Evolutionary conservation across 2,113 vertebrate species (phyloP), one percentile per base, ranked within the genome.

Genomic region (Scalopus aquaticus): DNA sequence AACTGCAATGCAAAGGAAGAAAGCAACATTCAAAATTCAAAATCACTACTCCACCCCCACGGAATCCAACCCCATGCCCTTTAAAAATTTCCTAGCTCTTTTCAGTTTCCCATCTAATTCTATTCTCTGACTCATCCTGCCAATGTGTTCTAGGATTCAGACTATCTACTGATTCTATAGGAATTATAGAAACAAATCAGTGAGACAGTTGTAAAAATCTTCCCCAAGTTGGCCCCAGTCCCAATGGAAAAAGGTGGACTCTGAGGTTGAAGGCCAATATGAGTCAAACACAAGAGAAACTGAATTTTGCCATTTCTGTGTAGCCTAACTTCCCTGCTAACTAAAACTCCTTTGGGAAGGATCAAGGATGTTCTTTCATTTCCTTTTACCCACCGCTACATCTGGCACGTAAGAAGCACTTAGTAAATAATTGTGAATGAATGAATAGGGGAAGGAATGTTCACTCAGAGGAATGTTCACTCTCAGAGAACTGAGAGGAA

Each of bases 1-100:
- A 93, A 91, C 46, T 89, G 9, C 3, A 79, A 91, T 56, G 42
- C 15, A 72, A 92, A 70, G 72, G 42, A 9, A 88, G 16, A 46
- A 86, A 56, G 37, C 9, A 64, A 32, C 86, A 86, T 85, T 46
- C 1, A 81, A 74, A 77, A 83, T 83, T 49, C 46, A 91, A 80
- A 93, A 78, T 37, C 70, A 83, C 9, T 77, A 10, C 12, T 80
- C n/a, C n/a, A n/a, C n/a, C n/a, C n/a, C n/a, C 42, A 76, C 17
- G 92, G n/a, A 60, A 54, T 35, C 32, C 26, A 76, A 67, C 0
- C 12, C 51, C 19, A 35, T 78, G 5, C 1, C 80, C 22, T n/a
- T 77, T 60, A 51, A 81, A 84, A n/a, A 80, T 42, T 65, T 83
- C 32, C 44, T 65, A 39, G 3, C 44, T 84, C 73, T 69, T 67